These are phyloP conservation scores for Mesoclemmys tuberculata DNA, from an alignment of 2,113 vertebrate genomes.

Conservation along the genomic window DNA sequence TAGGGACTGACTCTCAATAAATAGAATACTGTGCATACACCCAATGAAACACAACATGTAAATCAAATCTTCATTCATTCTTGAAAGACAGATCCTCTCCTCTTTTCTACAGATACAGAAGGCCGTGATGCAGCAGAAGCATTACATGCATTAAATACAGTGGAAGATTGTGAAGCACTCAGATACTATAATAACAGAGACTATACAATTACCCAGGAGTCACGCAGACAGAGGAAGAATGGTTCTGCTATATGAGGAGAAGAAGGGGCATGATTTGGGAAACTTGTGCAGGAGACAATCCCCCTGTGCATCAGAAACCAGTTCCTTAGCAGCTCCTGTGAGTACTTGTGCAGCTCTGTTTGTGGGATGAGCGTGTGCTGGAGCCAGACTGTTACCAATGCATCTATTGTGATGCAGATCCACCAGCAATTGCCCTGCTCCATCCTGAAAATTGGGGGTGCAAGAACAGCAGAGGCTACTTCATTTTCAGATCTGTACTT, in stretches of 20 bases:
- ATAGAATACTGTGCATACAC: not conserved
- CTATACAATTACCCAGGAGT: not conserved
- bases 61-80: not conserved
- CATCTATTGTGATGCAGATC: not conserved
- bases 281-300: not conserved
- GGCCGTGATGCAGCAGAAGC: not conserved
- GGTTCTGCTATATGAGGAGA: not conserved
- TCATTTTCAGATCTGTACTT: not conserved
- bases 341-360: not conserved
- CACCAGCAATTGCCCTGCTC: not conserved
- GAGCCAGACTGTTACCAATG: not conserved
- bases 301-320: not conserved
- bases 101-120: fast-evolving
- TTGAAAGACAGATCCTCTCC: not conserved
- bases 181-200: not conserved
- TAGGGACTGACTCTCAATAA: not conserved
- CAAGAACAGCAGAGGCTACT: not conserved
- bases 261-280: not conserved
- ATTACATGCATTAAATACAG: not conserved
- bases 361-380: not conserved
- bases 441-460: not conserved
- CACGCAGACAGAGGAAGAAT: not conserved
- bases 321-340: not conserved
- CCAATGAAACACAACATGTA: fast-evolving
- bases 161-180: not conserved